Evolutionary conservation across 2,797 vertebrate species (phyloP).

Genomic region (Dicrostonyx torquatus): DNA sequence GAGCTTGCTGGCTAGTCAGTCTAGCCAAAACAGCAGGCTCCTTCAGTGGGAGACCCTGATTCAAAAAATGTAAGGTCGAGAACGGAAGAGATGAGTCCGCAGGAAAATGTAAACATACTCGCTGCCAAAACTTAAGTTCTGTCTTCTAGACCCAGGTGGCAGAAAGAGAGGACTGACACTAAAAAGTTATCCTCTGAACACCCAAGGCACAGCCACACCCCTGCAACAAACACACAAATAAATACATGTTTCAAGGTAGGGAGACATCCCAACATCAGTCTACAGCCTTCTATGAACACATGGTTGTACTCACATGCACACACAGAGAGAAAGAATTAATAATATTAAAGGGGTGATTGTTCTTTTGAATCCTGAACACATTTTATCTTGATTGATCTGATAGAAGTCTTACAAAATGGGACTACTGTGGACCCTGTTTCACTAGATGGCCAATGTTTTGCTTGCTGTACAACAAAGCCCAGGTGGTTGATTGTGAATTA

Average conservation of each 20-base stretch:
- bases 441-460: neutral
- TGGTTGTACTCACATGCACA: neutral
- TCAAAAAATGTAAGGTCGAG: neutral
- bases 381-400: constrained; percentile 28
- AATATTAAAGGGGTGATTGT: neutral
- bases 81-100: neutral
- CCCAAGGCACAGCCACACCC: neutral
- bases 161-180: neutral
- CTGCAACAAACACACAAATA: neutral
- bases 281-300: neutral
- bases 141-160: neutral
- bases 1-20: neutral
- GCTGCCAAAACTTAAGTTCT: neutral
- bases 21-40: neutral
- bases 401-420: neutral
- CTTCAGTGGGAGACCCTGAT: neutral
- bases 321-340: neutral
- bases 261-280: neutral
- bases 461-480: neutral
- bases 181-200: neutral
- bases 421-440: neutral
- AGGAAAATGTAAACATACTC: neutral
- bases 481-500: neutral
- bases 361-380: neutral
- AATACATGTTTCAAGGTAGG: neutral